A percentile compares a stretch with the other conserved stretches of the same genome.
These are phyloP conservation scores for Phalanger gymnotis DNA, from an alignment of 2,797 vertebrate genomes.

Conservation along the genomic window DNA sequence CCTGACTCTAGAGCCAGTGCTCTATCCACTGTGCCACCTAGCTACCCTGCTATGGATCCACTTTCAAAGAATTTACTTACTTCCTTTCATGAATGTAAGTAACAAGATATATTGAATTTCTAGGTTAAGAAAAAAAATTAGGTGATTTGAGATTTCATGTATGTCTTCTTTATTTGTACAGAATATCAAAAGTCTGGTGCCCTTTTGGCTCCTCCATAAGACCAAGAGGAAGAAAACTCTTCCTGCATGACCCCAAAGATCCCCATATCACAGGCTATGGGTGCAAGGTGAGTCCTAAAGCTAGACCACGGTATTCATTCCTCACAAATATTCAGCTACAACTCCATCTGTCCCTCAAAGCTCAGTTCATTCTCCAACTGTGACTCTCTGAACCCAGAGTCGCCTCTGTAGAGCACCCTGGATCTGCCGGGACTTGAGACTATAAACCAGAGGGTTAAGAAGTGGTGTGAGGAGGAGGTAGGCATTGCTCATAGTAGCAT, in stretches of 20 bases:
- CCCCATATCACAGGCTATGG: not conserved
- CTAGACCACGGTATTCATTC: not conserved
- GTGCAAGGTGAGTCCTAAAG: not conserved
- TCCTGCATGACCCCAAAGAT: not conserved
- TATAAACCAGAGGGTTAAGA: conserved; percentile 69
- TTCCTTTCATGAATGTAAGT: not conserved
- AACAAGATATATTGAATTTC: not conserved
- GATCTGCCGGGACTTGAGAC: conserved; percentile 69
- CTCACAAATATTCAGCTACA: not conserved
- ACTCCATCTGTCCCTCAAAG: not conserved
- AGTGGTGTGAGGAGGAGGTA: conserved; percentile 70
- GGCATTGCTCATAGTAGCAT: conserved; percentile 64
- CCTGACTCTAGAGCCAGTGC: not conserved
- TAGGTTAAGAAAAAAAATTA: too few relatives aligned
- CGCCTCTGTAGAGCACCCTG: conserved; percentile 61
- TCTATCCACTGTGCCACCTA: not conserved
- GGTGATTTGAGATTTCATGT: not conserved
- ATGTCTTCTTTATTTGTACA: not conserved
- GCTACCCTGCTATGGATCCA: not conserved
- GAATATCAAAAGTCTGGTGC: not conserved
- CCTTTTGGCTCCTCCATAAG: not conserved
- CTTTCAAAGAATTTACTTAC: too few relatives aligned
- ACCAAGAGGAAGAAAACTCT: not conserved
- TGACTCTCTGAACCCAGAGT: conserved; percentile 60
- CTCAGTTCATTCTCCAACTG: conserved; percentile 60